Evolutionary conservation across 2,797 vertebrate species (phyloP), one percentile per base, ranked within the genome.

Genomic region (Rhynchonycteris naso): DNA sequence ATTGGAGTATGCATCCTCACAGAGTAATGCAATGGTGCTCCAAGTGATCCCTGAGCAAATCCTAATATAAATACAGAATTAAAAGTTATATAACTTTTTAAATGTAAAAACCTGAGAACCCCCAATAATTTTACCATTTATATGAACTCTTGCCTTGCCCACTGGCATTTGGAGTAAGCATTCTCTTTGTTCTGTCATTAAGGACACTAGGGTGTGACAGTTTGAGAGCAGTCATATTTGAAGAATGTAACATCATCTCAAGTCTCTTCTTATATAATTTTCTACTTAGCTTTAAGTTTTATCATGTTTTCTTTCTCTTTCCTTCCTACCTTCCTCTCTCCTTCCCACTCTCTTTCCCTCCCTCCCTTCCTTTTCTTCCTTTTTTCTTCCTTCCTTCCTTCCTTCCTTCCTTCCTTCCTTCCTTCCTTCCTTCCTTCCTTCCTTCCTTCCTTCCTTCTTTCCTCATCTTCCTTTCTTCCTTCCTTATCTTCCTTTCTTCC

Each of bases 401-500:
- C 24, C 30, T 79, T 22, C 94, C 33, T 9, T 43, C 54, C 80
- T 76, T 12, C 18, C 19, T 9, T 72, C 24, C 83, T 47, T 21
- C 93, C 90, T 43, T 35, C 74, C 28, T 95, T 43, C 7, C 43
- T 47, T 21, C 93, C 90, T 43, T 35, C 74, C 28, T 95, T 43
- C 7, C 43, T 47, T 21, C 93, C 90, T 43, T 35, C 74, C 28
- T 95, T 43, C 7, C 43, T 21, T 95, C 90, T 43, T 35, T 79
- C 28, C n/a, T n/a, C n/a, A n/a, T n/a, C n/a, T n/a, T 43, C 4
- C 43, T 43, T 43, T 43, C 43, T 43, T 43, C 8, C 43, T 43
- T 43, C 8, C 43, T 43, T 43, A n/a, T 43, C 43, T 43, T 43
- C 8, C 43, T 43, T 43, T 43, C 43, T 43, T 43, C 8, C 4